phyloP scores from a whole-genome alignment of 1,140 invertebrate species.

The Metopolophium dirhodum region DNA sequence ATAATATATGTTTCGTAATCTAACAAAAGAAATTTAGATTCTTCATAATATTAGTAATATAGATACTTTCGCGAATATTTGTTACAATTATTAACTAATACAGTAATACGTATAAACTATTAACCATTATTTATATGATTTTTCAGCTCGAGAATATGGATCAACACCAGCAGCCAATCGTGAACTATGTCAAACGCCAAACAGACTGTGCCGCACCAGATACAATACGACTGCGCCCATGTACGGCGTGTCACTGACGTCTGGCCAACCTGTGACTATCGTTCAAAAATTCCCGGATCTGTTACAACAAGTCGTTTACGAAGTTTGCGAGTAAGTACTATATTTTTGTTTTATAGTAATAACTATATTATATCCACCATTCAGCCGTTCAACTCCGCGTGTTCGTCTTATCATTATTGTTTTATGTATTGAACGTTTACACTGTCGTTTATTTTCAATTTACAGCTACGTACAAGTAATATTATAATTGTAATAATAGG shows the following conservation, averaged over 20 bases:
- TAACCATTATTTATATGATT: background rate
- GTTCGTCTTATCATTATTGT: background rate
- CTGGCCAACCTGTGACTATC: constrained; percentile 89
- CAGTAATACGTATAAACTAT: background rate
- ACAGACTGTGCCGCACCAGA: constrained; percentile 81
- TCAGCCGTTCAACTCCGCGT: background rate
- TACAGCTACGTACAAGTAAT: no score
- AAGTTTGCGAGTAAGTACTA: constrained; percentile 75
- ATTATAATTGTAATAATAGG: no score
- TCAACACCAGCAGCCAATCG: constrained; percentile 61
- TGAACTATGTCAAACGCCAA: constrained; percentile 66
- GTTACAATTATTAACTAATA: no score
- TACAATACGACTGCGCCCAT: constrained; percentile 93
- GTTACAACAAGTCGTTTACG: constrained; percentile 91
- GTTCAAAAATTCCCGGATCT: constrained; percentile 93
- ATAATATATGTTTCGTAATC: no score
- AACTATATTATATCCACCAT: background rate
- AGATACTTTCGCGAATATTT: no score
- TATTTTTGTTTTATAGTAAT: no score
- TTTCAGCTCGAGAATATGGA: constrained; percentile 62
- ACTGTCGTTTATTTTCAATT: background rate
- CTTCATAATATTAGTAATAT: no score
- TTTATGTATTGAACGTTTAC: background rate
- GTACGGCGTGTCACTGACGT: constrained; percentile 90
- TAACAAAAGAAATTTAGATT: no score